Evolutionary conservation across 2,113 vertebrate genomes (phyloP).

Genomic region (Bagarius yarrelli): DNA sequence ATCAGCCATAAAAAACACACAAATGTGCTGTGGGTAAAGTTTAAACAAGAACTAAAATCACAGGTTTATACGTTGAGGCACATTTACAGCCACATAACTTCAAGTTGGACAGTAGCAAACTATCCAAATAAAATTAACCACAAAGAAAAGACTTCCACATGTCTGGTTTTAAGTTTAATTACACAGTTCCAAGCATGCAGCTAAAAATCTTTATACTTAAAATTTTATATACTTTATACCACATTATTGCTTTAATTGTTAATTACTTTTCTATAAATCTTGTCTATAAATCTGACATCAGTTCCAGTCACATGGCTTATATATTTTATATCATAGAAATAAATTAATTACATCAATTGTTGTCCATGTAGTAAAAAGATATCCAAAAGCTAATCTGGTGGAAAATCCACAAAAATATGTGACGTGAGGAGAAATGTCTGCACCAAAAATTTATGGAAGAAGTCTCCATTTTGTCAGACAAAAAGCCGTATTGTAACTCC

Average conservation of each 20-base stretch:
- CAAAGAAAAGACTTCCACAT: constrained; percentile 4
- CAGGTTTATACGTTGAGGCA: background rate
- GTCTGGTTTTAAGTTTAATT: background rate
- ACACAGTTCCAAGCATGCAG: background rate
- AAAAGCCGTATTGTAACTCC: background rate
- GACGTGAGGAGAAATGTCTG: background rate
- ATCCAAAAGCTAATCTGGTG: background rate
- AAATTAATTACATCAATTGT: too few relatives aligned
- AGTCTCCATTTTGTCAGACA: background rate
- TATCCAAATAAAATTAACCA: background rate
- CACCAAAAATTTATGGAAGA: background rate
- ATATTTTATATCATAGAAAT: too few relatives aligned
- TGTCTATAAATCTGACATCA: background rate
- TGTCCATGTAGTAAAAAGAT: background rate
- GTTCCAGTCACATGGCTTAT: background rate
- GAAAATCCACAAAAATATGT: background rate
- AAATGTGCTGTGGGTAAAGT: background rate
- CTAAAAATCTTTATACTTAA: background rate
- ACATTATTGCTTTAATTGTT: background rate
- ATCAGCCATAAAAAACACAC: background rate
- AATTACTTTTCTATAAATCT: background rate
- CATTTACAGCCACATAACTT: background rate
- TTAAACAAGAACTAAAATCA: background rate
- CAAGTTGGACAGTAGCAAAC: background rate
- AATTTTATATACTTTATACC: too few relatives aligned